Conservation (phyloP, 2,888 invertebrate species). For the Cataglyphis albicans region DNA sequence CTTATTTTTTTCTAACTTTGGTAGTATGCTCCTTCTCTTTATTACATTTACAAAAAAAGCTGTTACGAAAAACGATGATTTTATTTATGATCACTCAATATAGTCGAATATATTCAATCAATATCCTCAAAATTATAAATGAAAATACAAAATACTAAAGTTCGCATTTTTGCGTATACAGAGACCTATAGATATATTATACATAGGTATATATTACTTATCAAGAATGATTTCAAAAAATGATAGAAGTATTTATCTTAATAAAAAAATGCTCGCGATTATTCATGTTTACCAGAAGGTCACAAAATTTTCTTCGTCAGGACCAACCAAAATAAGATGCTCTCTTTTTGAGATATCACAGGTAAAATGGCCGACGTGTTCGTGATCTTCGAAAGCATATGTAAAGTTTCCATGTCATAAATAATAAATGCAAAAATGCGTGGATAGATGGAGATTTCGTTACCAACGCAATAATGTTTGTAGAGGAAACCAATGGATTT, state of each 20-base stretch:
- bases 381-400: conserved; percentile 73
- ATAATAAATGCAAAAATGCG: conserved; percentile 81
- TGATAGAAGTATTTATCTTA: conserved; percentile 50
- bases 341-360: conserved; percentile 82
- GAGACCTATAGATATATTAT: conserved; percentile 4
- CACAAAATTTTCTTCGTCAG: conserved; percentile 54
- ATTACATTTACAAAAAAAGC: conserved; percentile 60
- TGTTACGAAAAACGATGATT: conserved; percentile 59
- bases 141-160: conserved; percentile 83
- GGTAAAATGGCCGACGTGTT: conserved; percentile 82
- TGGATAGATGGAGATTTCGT: conserved; percentile 66
- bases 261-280: conserved; percentile 41
- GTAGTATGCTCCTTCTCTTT: conserved; percentile 36
- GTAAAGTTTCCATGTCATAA: conserved; percentile 75
- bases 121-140: conserved; percentile 74
- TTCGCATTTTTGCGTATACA: conserved; percentile 12
- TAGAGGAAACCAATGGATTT: conserved; percentile 55
- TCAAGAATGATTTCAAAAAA: conserved; percentile 56
- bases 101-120: conserved; percentile 65
- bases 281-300: conserved; percentile 21
- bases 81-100: conserved; percentile 63
- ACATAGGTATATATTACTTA: conserved; percentile 66
- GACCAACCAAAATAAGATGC: conserved; percentile 69
- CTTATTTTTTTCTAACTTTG: conserved; percentile 35
- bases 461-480: conserved; percentile 58